phyloP scores from a whole-genome alignment of 2,797 vertebrate species.

The Molothrus ater region DNA sequence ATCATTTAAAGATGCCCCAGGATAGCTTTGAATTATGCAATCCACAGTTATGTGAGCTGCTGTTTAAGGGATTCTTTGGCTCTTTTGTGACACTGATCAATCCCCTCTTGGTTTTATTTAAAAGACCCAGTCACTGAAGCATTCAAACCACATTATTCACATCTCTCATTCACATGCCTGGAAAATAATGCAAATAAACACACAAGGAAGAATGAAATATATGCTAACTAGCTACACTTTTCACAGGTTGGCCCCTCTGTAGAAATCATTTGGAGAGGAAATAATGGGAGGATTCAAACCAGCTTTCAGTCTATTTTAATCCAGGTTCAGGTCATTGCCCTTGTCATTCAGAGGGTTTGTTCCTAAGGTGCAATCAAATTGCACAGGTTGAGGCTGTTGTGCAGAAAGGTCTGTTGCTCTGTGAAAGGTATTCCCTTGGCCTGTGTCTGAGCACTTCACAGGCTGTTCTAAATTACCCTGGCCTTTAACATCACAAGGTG shows the following conservation, averaged over 20 bases:
- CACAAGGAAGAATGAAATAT: constrained; percentile 63
- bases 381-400: not conserved
- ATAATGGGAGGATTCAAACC: constrained; percentile 65
- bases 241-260: constrained; percentile 44
- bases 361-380: constrained; percentile 21
- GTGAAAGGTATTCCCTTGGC: not conserved
- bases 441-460: not conserved
- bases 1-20: constrained; percentile 77
- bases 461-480: not conserved
- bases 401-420: not conserved
- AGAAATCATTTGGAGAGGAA: constrained; percentile 47
- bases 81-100: constrained; percentile 65
- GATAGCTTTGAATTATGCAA: constrained; percentile 79
- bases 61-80: constrained; percentile 67
- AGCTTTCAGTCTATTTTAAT: constrained; percentile 61
- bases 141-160: constrained; percentile 44
- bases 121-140: constrained; percentile 42
- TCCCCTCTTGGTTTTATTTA: constrained; percentile 53
- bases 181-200: constrained; percentile 63
- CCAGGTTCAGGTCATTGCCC: not conserved
- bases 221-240: constrained; percentile 60
- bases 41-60: constrained; percentile 62
- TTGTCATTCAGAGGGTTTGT: constrained; percentile 12
- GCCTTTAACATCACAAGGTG: not conserved
- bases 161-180: constrained; percentile 47